Evolutionary conservation across 1,140 invertebrate genomes (phyloP), one percentile per base, ranked within the genome.

Genomic region (Zelostemma sp.): DNA sequence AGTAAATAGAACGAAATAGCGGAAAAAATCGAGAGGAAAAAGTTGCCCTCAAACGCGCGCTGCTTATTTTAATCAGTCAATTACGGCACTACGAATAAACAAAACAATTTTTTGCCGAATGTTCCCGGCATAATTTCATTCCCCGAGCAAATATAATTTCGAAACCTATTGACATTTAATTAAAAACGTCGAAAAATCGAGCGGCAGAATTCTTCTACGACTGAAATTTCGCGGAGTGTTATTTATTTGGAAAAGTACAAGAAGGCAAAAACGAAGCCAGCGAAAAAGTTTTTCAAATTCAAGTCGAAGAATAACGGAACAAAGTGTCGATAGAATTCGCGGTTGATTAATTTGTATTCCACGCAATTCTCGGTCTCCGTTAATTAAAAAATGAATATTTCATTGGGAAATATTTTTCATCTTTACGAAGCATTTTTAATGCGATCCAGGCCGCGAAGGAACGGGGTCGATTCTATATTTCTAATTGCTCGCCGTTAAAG

Each of bases 381-480:
- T n/a, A n/a, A 72, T 72, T 66, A 72, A 63, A 67, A 66, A 72
- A 72, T 63, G 68, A 72, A 72, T 67, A 67, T 66, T 72, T 63
- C 63, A 71, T 62, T 49, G 43, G 65, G 58, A 71, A 71, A 66
- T 66, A 66, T 71, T 66, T 70, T 65, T 49, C 57, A 57, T 62
- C 49, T 46, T 47, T 45, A 53, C 56, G 58, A 57, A 67, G 49
- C 59, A 64, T 67, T 72, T 58, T 67, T 57, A 71, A 71, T 58
- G 59, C 68, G 65, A 66, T 66, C 53, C 53, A 56, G 51, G 25
- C 41, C 38, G 48, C 46, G 15, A 16, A 16, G 61, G 41, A 60
- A 68, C 35, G 59, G 59, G 62, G 58, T 61, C 63, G 68, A 71
- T 71, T 71, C 57, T 62, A 71, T 71, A 71, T 71, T 67, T 66